Percentiles rank a stretch among this genome's conserved stretches.
phyloP scores from a whole-genome alignment of 2,888 invertebrate species.

The Corbicula japonica region DNA sequence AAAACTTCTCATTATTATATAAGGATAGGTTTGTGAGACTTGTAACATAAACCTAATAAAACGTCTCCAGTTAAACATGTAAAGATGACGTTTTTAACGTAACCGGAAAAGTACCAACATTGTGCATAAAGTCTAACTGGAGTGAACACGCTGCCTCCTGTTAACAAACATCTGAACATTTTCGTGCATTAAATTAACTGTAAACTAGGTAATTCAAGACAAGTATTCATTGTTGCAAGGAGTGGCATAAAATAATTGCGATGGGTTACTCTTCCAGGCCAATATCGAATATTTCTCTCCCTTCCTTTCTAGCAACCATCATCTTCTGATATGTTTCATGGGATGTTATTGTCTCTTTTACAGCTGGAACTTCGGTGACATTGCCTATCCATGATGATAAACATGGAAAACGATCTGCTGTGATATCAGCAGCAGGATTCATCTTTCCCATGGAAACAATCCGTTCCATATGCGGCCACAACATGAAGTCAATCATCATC shows the following conservation, averaged over 20 bases:
- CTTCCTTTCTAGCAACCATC: background rate
- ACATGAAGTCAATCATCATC: constrained; percentile 55
- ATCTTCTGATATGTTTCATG: background rate
- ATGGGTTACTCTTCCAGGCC: constrained; percentile 31
- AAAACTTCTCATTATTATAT: too few relatives aligned
- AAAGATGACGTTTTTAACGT: too few relatives aligned
- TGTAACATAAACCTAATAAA: too few relatives aligned
- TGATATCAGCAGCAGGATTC: constrained; percentile 27
- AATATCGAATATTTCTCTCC: constrained; percentile 19
- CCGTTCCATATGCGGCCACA: constrained; percentile 67
- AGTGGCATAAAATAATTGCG: background rate
- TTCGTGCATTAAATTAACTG: too few relatives aligned
- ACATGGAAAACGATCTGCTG: constrained; percentile 36
- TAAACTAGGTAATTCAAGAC: too few relatives aligned
- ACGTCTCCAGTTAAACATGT: too few relatives aligned
- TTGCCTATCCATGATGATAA: constrained; percentile 51
- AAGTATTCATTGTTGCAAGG: too few relatives aligned
- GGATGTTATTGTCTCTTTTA: constrained; percentile 13
- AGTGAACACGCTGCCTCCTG: too few relatives aligned
- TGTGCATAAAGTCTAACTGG: too few relatives aligned
- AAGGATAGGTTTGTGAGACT: too few relatives aligned
- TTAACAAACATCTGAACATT: too few relatives aligned
- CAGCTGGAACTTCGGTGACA: constrained; percentile 59
- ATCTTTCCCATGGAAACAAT: constrained; percentile 8
- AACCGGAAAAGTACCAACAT: too few relatives aligned